Percentiles rank a stretch among this genome's conserved stretches.
phyloP scores from a whole-genome alignment of 1,140 invertebrate species.

The Sweltsa coloradensis region DNA sequence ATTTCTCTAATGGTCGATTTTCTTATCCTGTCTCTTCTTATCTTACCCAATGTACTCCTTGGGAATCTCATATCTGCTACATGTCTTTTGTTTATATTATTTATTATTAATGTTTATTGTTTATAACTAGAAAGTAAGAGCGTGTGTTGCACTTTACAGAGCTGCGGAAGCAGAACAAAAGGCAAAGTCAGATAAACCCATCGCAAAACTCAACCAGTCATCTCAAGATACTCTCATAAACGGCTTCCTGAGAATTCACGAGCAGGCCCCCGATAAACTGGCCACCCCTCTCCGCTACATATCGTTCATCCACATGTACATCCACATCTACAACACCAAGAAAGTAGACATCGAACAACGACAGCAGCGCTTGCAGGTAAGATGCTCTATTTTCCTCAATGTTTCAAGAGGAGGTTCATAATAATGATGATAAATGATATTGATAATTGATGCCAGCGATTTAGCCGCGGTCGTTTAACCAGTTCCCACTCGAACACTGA shows the following conservation, averaged over 20 bases:
- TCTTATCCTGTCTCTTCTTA: no score
- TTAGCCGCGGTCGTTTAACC: no score
- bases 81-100: background rate
- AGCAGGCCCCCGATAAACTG: constrained; percentile 18
- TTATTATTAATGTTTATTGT: no score
- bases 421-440: no score
- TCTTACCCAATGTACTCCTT: no score
- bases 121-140: background rate
- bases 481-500: no score
- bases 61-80: background rate
- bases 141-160: background rate
- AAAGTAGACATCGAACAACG: constrained; percentile 36
- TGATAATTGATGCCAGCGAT: no score
- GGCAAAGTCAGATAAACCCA: constrained; percentile 7
- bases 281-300: constrained; percentile 43
- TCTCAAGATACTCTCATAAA: constrained; percentile 29
- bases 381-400: no score
- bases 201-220: no score
- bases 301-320: constrained; percentile 46
- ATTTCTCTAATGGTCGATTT: no score
- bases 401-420: no score
- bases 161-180: no score
- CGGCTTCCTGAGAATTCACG: constrained; percentile 35
- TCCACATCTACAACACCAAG: constrained; percentile 41
- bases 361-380: constrained; percentile 45